Evolutionary conservation across 92 coral and sea anemone species (phyloP).

Genomic region (Zoanthus solanderi): DNA sequence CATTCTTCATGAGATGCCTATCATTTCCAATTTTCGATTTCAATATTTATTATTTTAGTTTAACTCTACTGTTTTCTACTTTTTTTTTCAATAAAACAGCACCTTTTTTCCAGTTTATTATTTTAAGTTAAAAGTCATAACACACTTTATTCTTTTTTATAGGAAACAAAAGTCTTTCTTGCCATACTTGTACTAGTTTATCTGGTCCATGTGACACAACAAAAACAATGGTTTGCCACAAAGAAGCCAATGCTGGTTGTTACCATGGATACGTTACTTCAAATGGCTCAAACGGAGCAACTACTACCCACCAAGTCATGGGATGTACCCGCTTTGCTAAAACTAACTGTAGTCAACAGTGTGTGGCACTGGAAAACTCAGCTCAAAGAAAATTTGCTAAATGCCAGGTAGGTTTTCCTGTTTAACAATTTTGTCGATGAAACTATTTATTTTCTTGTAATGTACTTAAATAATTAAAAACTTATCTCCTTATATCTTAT

Average conservation of each 20-base stretch:
- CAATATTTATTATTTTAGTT: too few species aligned
- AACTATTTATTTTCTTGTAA: too few species aligned
- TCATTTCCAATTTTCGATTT: too few species aligned
- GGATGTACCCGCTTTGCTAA: neutral
- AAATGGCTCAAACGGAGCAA: neutral
- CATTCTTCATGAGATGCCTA: too few species aligned
- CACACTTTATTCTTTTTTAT: neutral
- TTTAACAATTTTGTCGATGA: too few species aligned
- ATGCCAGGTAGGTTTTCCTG: constrained; percentile 13
- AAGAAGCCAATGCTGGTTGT: constrained; percentile 4
- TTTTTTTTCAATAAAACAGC: too few species aligned
- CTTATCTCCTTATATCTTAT: too few species aligned
- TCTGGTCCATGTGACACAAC: constrained; percentile 5
- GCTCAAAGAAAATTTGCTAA: neutral
- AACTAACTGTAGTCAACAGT: constrained; percentile 25
- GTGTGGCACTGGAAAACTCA: neutral
- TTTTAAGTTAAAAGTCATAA: neutral
- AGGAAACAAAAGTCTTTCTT: constrained; percentile 6
- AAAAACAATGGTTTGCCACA: neutral
- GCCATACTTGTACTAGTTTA: neutral
- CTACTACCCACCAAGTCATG: neutral
- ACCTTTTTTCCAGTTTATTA: too few species aligned
- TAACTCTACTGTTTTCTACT: too few species aligned
- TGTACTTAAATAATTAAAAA: too few species aligned
- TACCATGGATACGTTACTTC: constrained; percentile 17